A percentile compares a stretch with the other conserved stretches of the same genome.
These are phyloP conservation scores for Stratiolaelaps scimitus DNA, from an alignment of 1,140 invertebrate species.

Conservation along the genomic window DNA sequence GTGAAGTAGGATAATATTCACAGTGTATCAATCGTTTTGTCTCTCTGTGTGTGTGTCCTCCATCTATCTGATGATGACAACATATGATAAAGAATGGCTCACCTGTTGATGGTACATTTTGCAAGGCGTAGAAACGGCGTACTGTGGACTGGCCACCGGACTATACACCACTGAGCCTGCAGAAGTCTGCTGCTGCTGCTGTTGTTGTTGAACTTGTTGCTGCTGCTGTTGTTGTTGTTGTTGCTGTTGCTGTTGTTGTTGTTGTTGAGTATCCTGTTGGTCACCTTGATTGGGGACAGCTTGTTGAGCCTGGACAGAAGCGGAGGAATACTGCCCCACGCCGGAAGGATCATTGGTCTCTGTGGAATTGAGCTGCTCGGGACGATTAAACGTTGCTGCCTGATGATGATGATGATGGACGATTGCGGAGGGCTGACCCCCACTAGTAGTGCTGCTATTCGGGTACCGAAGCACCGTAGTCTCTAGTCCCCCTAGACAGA, in stretches of 20 bases:
- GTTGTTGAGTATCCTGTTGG: conserved; percentile 19
- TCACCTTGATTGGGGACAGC: no score
- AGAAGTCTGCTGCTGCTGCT: no score
- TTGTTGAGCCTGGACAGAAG: no score
- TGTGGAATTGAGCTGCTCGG: not conserved
- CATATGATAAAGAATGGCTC: no score
- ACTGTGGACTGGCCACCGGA: conserved; percentile 6
- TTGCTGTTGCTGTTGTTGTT: not conserved
- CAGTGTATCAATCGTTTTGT: no score
- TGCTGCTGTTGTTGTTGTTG: no score
- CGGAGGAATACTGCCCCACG: no score
- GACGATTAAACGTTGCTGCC: not conserved
- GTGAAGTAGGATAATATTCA: no score
- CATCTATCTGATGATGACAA: no score
- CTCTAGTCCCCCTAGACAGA: conserved; percentile 1
- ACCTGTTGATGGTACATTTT: conserved; percentile 23
- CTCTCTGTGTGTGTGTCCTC: no score
- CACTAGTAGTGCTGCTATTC: not conserved
- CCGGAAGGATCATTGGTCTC: not conserved
- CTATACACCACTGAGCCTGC: conserved; percentile 14
- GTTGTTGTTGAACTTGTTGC: no score
- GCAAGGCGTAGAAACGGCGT: not conserved
- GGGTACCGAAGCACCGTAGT: conserved; percentile 19
- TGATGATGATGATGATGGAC: conserved; percentile 24
- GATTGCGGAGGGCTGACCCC: conserved; percentile 4